phyloP scores from a whole-genome alignment of 2,113 vertebrate species.

The Pseudonaja textilis region DNA sequence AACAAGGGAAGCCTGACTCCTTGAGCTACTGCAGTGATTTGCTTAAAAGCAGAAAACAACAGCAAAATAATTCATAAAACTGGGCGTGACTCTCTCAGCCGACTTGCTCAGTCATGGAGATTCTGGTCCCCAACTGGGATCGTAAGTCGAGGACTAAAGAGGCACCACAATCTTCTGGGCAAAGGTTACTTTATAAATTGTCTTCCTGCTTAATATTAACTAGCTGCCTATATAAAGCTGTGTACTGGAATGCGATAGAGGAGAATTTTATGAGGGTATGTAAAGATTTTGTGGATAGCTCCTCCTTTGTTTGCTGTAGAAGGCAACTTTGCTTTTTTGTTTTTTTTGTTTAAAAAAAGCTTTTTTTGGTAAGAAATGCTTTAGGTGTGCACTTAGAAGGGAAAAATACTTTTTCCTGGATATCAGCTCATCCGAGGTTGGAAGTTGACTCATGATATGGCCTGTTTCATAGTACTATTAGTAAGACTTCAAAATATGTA shows the following conservation, averaged over 20 bases:
- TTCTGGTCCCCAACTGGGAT: not conserved
- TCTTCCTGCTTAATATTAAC: conserved; percentile 42
- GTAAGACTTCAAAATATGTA: not conserved
- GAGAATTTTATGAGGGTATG: conserved; percentile 43
- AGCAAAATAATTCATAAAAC: not conserved
- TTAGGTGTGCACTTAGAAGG: conserved; percentile 24
- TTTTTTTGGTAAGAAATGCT: conserved; percentile 12
- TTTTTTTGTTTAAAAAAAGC: not conserved
- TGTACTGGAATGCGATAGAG: conserved; percentile 10
- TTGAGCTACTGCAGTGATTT: not conserved
- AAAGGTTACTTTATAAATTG: conserved; percentile 43
- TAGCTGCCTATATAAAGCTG: conserved; percentile 21
- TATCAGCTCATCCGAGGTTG: not conserved
- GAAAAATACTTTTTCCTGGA: not conserved
- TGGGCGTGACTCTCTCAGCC: not conserved
- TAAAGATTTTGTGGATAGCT: conserved; percentile 40
- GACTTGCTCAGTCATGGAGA: not conserved
- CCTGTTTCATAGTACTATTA: not conserved
- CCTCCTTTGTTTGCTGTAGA: conserved; percentile 29
- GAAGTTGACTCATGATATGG: not conserved
- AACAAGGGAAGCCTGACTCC: not conserved
- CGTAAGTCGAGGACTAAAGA: not conserved
- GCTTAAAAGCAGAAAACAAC: not conserved
- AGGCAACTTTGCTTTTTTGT: not conserved
- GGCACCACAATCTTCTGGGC: conserved; percentile 9